Base-by-base conservation (phyloP, 2,113 vertebrate species). In the Peucedramus taeniatus region DNA sequence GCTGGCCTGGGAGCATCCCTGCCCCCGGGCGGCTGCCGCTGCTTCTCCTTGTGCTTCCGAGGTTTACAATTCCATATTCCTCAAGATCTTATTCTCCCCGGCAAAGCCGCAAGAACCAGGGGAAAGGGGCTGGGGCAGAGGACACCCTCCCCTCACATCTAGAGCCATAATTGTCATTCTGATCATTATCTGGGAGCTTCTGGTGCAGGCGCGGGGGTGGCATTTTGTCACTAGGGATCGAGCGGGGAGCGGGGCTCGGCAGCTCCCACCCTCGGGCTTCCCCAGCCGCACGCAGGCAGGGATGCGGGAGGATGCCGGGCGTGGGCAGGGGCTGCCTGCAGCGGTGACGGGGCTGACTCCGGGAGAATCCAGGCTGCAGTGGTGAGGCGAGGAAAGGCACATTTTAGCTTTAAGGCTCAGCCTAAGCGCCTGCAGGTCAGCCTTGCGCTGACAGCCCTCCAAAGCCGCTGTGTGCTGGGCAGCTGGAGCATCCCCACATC, bases 321-420 rank as follows among this genome's bases (percentile, higher is more conserved):
- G n/a, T 82, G 13, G 78, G 68, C 68, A 65, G 81, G 57, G 63
- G 74, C 87, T 54, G 74, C 70, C 89, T n/a, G 57, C 89, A 39
- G 53, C 6, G 1, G 31, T 37, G 82, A 39, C 0, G 7, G 56
- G 60, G 60, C 69, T 47, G 27, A 7, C 72, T 49, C 77, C 8
- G 0, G 22, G 37, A 37, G 54, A 77, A 57, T 11, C 35, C 45
- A 2, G 53, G 70, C 81, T 87, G 90, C 17, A 13, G 60, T 49
- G 83, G 24, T 21, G 40, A 69, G 74, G 49, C n/a, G 33, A 71
- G 30, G 53, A 74, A 82, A 82, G 31, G 49, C 51, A 9, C 18
- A 6, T 56, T 44, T 87, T 15, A 15, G 24, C 56, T 63, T 28
- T 45, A 7, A 64, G 51, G 40, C 72, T 91, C 64, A 87, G 69